Conservation (phyloP, 2,888 invertebrate species). For the Luperina nickerlii region DNA sequence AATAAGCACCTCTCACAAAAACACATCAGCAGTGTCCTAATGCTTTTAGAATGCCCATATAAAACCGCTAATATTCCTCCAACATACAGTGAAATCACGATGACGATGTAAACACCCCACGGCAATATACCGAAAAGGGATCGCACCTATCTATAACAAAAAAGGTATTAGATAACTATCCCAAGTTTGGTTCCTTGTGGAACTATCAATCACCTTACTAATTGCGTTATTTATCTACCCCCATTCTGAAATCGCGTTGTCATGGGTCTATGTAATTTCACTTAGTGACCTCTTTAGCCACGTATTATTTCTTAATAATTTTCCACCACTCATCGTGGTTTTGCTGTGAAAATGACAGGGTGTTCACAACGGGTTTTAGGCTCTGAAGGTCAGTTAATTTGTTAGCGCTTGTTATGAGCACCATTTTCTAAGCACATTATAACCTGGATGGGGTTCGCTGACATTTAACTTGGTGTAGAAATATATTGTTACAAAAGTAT, state of each 20-base stretch:
- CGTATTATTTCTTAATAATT: slow-evolving; percentile 80
- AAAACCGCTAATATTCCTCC: slow-evolving; percentile 59
- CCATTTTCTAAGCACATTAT: slow-evolving; percentile 31
- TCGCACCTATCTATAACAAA: slow-evolving; percentile 71
- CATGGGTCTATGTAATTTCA: slow-evolving; percentile 86
- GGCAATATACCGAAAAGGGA: slow-evolving; percentile 66
- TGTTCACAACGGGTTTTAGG: slow-evolving; percentile 50
- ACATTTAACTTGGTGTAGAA: slow-evolving; percentile 24
- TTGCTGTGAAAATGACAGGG: slow-evolving; percentile 69
- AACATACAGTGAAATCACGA: slow-evolving; percentile 64
- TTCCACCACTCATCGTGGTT: slow-evolving; percentile 73
- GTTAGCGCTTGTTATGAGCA: slow-evolving; percentile 21
- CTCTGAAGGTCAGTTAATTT: slow-evolving; percentile 37
- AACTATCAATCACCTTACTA: slow-evolving; percentile 86
- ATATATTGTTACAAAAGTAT: slow-evolving; percentile 41
- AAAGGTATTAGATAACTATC: slow-evolving; percentile 70
- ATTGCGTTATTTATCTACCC: slow-evolving; percentile 86
- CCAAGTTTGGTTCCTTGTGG: slow-evolving; percentile 67
- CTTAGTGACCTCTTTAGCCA: slow-evolving; percentile 81
- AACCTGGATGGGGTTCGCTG: slow-evolving; percentile 14
- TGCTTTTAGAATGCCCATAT: slow-evolving; percentile 66
- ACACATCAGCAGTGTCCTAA: slow-evolving; percentile 55
- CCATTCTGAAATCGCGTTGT: slow-evolving; percentile 80
- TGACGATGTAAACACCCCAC: slow-evolving; percentile 64
- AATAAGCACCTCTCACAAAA: slow-evolving; percentile 42